These are phyloP conservation scores for Odontesthes bonariensis DNA, from an alignment of 2,113 vertebrate genomes.

Conservation along the genomic window DNA sequence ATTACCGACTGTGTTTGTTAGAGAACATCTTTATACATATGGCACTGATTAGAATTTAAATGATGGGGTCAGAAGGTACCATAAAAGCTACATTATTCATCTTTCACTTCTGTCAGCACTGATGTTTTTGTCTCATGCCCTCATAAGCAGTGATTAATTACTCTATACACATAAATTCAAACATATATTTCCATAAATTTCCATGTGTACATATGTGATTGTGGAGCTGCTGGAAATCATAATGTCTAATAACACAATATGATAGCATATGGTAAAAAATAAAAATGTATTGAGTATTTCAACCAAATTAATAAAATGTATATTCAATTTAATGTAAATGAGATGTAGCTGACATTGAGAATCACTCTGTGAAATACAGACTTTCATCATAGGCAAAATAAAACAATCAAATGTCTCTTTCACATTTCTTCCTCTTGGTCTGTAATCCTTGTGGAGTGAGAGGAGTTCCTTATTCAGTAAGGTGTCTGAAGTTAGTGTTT, in stretches of 20 bases:
- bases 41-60: background rate
- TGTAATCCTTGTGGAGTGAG: background rate
- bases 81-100: background rate
- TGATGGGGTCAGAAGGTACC: background rate
- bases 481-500: constrained; percentile 28
- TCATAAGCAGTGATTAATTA: background rate
- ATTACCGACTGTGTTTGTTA: background rate
- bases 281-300: background rate
- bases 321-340: background rate
- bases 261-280: background rate
- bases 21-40: constrained; percentile 19
- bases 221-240: constrained; percentile 4
- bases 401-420: constrained; percentile 8
- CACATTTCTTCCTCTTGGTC: background rate
- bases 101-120: background rate
- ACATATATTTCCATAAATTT: constrained; percentile 1
- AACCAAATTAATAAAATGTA: background rate
- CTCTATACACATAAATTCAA: constrained; percentile 21
- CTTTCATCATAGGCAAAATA: constrained; percentile 1
- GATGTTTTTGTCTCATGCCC: background rate
- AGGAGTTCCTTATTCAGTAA: constrained; percentile 33
- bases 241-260: background rate
- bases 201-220: constrained; percentile 2
- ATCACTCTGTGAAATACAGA: background rate
- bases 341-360: background rate